Evolutionary conservation across 1,140 invertebrate genomes (phyloP).

Genomic region (Papilio polytes): DNA sequence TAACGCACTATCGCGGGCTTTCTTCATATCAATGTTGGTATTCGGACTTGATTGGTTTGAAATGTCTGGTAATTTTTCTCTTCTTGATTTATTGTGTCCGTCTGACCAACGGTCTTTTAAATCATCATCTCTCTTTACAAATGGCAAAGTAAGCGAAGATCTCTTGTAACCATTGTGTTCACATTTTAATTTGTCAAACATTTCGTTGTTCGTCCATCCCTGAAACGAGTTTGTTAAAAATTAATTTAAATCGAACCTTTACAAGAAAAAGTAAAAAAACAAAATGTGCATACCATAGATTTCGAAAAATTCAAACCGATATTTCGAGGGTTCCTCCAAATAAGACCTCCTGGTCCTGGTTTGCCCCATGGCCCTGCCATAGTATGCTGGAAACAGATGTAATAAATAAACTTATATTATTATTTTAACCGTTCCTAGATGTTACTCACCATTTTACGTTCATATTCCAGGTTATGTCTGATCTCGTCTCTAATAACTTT

Average conservation of each 20-base stretch:
- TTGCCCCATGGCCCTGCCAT: constrained; percentile 85
- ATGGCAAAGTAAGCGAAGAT: constrained; percentile 78
- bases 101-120: constrained; percentile 48
- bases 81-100: constrained; percentile 61
- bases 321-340: constrained; percentile 86
- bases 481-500: constrained; percentile 67
- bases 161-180: constrained; percentile 62
- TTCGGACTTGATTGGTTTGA: constrained; percentile 46
- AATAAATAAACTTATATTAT: constrained; percentile 32
- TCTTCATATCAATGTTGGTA: constrained; percentile 41
- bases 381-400: constrained; percentile 62
- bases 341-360: constrained; percentile 86
- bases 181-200: constrained; percentile 69
- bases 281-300: constrained; percentile 84
- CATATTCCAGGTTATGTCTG: constrained; percentile 70
- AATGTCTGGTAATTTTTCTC: constrained; percentile 72
- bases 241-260: background rate
- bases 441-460: constrained; percentile 75
- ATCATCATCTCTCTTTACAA: constrained; percentile 78
- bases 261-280: background rate
- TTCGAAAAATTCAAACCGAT: constrained; percentile 87
- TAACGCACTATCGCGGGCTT: constrained; percentile 44
- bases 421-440: background rate
- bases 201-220: constrained; percentile 80
- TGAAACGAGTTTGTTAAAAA: constrained; percentile 48